Evolutionary conservation across 2,113 vertebrate species (phyloP).

Genomic region (Edolisoma coerulescens): DNA sequence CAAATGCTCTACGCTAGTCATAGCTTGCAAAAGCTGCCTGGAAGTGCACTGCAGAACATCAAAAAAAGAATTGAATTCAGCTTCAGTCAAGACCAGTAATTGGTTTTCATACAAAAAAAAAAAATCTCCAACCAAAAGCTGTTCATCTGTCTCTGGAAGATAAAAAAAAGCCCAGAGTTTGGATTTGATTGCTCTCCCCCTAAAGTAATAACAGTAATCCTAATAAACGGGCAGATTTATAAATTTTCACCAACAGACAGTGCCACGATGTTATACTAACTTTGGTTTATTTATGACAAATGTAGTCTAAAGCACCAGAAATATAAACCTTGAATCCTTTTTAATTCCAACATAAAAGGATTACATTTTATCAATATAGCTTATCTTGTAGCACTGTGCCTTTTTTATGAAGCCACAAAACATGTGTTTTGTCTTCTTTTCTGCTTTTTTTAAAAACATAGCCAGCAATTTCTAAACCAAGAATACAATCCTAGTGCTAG

Average conservation of each 20-base stretch:
- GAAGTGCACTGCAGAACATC: slow-evolving; percentile 54
- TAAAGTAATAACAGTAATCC: slow-evolving; percentile 46
- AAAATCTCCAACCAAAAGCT: slow-evolving; percentile 47
- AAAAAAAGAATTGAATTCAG: slow-evolving; percentile 72
- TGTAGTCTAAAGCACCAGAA: slow-evolving; percentile 7
- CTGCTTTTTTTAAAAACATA: neutral
- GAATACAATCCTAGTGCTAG: neutral
- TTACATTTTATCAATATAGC: slow-evolving; percentile 29
- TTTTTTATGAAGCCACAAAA: slow-evolving; percentile 27
- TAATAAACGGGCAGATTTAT: slow-evolving; percentile 33
- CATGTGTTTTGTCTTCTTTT: neutral
- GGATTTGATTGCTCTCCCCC: slow-evolving; percentile 21
- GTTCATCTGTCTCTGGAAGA: slow-evolving; percentile 55
- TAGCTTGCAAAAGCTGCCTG: slow-evolving; percentile 38
- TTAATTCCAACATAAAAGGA: slow-evolving; percentile 46
- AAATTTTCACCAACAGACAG: slow-evolving; percentile 20
- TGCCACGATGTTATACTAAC: neutral
- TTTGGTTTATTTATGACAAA: slow-evolving; percentile 44
- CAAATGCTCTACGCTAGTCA: neutral
- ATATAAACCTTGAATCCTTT: slow-evolving; percentile 44
- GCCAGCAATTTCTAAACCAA: neutral
- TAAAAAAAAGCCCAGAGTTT: slow-evolving; percentile 56
- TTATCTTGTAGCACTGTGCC: neutral
- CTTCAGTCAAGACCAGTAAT: slow-evolving; percentile 67
- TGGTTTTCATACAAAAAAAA: slow-evolving; percentile 60